phyloP scores from a whole-genome alignment of 2,888 invertebrate genomes.

The Troides oblongomaculatus region DNA sequence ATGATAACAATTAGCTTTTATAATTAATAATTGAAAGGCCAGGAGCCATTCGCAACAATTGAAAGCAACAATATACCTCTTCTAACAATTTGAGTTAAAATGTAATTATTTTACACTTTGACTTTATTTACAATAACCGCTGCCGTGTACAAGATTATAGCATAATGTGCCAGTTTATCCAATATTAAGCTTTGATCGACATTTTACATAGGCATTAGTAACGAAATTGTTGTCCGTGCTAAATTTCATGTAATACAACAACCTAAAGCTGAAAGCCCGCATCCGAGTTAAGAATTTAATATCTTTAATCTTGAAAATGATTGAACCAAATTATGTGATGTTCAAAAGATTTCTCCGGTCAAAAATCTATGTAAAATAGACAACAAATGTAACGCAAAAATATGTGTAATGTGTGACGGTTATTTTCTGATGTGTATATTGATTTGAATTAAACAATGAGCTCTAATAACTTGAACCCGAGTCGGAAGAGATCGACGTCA shows the following conservation, averaged over 20 bases:
- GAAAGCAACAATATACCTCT: not conserved
- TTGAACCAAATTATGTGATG: not conserved
- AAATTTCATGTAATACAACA: not conserved
- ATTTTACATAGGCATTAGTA: not conserved
- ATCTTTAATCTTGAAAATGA: no score
- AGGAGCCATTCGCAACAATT: not conserved
- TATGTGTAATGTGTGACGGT: not conserved
- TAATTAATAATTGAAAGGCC: no score
- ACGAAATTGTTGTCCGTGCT: not conserved
- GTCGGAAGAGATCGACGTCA: conserved; percentile 23
- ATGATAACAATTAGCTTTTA: no score
- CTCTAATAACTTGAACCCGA: conserved; percentile 17
- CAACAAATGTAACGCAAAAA: not conserved
- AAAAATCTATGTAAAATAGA: no score
- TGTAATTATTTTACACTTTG: conserved; percentile 15
- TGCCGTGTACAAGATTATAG: conserved; percentile 3
- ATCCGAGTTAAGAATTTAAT: no score
- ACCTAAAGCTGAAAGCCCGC: no score
- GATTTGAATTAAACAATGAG: conserved; percentile 21
- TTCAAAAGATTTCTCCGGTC: not conserved
- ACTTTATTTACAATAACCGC: conserved; percentile 9
- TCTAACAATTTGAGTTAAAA: conserved; percentile 5
- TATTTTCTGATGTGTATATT: not conserved
- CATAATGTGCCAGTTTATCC: conserved; percentile 5
- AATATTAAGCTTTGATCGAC: conserved; percentile 1